These are phyloP conservation scores for Heliconius himera DNA, from an alignment of 1,140 invertebrate genomes.

Conservation along the genomic window DNA sequence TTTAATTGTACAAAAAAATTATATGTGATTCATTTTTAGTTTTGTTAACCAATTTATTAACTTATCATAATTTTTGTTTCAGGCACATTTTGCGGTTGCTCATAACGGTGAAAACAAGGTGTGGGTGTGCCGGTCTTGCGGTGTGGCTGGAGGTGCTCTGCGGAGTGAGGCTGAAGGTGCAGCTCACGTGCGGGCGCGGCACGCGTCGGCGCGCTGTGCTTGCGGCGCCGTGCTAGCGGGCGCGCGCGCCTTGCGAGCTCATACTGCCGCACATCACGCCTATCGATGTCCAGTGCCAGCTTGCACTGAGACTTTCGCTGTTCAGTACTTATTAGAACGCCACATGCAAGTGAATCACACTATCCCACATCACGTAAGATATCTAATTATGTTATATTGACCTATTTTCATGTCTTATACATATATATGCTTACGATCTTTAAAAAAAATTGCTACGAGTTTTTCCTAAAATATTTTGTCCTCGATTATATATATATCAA, in stretches of 20 bases:
- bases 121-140: slow-evolving; percentile 91
- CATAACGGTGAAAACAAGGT: slow-evolving; percentile 93
- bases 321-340: slow-evolving; percentile 92
- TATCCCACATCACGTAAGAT: slow-evolving; percentile 57
- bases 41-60: neutral
- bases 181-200: slow-evolving; percentile 85
- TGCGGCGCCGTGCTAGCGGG: slow-evolving; percentile 88
- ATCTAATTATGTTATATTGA: neutral
- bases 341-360: slow-evolving; percentile 90
- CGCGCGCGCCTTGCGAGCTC: slow-evolving; percentile 89
- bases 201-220: slow-evolving; percentile 78
- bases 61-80: slow-evolving; percentile 34
- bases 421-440: no score
- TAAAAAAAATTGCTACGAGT: no score
- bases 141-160: slow-evolving; percentile 82
- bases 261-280: slow-evolving; percentile 87
- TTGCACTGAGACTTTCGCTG: slow-evolving; percentile 92
- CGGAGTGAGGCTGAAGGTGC: slow-evolving; percentile 90
- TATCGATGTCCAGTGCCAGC: slow-evolving; percentile 90
- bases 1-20: no score
- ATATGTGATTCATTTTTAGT: no score
- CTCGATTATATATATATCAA: no score
- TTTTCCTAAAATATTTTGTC: no score
- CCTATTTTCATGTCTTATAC: no score
- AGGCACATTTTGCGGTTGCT: slow-evolving; percentile 94